These are phyloP conservation scores for Ptychodera flava DNA, from an alignment of 35 echinoderm and acorn worm genomes.

Conservation along the genomic window DNA sequence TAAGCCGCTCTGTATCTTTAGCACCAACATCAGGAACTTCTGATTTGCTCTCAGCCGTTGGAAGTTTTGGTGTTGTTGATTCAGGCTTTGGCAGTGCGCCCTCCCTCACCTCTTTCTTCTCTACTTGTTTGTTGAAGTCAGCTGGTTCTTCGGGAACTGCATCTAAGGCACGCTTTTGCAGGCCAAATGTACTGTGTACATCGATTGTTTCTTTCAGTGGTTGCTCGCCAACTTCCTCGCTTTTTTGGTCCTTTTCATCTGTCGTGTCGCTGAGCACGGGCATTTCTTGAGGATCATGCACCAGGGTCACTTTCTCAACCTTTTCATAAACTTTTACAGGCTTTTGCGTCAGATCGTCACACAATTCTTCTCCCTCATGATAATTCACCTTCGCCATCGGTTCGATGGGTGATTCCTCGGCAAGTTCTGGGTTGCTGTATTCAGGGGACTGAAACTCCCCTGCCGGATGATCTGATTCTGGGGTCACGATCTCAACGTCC, in stretches of 20 bases:
- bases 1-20: background rate
- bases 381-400: background rate
- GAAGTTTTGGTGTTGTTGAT: background rate
- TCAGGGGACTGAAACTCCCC: constrained; percentile 59
- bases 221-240: background rate
- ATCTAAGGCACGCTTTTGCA: background rate
- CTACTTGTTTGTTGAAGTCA: background rate
- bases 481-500: constrained; percentile 50
- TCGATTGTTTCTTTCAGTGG: no score
- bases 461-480: constrained; percentile 41
- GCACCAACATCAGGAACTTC: background rate
- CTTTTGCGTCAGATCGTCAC: background rate
- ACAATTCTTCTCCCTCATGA: background rate
- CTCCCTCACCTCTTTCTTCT: background rate
- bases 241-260: background rate
- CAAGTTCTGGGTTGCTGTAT: constrained; percentile 50
- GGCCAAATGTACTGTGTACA: background rate
- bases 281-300: no score
- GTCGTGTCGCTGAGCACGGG: background rate
- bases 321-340: background rate
- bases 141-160: background rate
- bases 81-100: background rate
- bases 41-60: background rate
- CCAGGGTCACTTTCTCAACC: background rate
- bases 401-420: constrained; percentile 47